Conservation (phyloP, 2,888 invertebrate species). For the Embidobia sp. region DNA sequence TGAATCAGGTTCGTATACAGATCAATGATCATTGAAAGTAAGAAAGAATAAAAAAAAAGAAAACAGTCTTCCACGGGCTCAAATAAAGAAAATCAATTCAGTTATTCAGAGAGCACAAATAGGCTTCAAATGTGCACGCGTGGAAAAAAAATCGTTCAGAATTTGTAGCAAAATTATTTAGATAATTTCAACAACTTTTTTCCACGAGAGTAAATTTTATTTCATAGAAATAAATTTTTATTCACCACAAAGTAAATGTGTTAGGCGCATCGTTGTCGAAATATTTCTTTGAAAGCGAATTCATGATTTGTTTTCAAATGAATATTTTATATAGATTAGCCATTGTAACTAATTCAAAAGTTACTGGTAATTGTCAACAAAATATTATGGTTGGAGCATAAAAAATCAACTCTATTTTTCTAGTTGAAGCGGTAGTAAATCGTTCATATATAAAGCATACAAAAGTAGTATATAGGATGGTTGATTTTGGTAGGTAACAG, state of each 20-base stretch:
- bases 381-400: neutral
- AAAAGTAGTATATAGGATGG: conserved; percentile 24
- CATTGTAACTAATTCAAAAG: too few relatives aligned
- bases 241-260: conserved; percentile 2
- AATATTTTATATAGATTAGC: too few relatives aligned
- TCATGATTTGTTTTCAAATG: neutral
- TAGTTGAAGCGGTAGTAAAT: too few relatives aligned
- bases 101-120: neutral
- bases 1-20: conserved; percentile 7
- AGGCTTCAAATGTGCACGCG: too few relatives aligned
- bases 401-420: neutral
- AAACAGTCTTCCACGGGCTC: conserved; percentile 6
- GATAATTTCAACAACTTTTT: too few relatives aligned
- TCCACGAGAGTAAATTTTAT: too few relatives aligned
- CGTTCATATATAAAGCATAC: conserved; percentile 29
- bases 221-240: conserved; percentile 33
- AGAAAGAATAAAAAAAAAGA: neutral
- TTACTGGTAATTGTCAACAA: too few relatives aligned
- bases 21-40: neutral
- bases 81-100: neutral
- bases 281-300: neutral
- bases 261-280: neutral
- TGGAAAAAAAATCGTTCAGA: too few relatives aligned
- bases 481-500: neutral
- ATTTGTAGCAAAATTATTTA: too few relatives aligned